A percentile compares a stretch with the other conserved stretches of the same genome.
phyloP scores from a whole-genome alignment of 2,113 vertebrate species.

The Indicator indicator region DNA sequence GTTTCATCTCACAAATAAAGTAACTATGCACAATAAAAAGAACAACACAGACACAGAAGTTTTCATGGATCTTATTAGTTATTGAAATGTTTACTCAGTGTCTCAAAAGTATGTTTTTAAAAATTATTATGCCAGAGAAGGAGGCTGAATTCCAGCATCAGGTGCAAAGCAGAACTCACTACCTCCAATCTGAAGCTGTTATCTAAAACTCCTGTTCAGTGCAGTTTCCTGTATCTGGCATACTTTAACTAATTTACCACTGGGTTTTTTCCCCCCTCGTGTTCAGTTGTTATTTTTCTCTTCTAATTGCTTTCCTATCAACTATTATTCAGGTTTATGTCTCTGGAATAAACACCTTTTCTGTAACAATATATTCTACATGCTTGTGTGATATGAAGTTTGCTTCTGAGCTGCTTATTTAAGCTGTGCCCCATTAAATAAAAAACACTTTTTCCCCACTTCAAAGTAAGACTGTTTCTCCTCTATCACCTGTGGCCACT shows the following conservation, averaged over 20 bases:
- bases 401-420: neutral
- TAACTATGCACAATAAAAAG: neutral
- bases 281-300: neutral
- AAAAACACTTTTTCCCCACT: neutral
- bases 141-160: neutral
- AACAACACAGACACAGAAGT: neutral
- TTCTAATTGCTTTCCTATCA: neutral
- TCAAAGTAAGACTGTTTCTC: neutral
- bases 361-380: neutral
- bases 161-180: neutral
- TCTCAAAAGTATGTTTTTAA: neutral
- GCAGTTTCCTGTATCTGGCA: neutral
- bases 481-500: neutral
- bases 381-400: neutral
- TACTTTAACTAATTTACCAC: neutral
- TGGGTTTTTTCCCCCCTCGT: neutral
- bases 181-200: neutral
- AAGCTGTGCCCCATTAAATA: neutral
- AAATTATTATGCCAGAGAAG: neutral
- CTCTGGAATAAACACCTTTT: neutral
- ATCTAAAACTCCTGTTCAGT: neutral
- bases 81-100: neutral
- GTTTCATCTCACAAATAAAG: neutral
- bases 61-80: neutral
- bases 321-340: neutral